phyloP scores from a whole-genome alignment of 2,113 vertebrate genomes.

The Dolichotis patagonum region DNA sequence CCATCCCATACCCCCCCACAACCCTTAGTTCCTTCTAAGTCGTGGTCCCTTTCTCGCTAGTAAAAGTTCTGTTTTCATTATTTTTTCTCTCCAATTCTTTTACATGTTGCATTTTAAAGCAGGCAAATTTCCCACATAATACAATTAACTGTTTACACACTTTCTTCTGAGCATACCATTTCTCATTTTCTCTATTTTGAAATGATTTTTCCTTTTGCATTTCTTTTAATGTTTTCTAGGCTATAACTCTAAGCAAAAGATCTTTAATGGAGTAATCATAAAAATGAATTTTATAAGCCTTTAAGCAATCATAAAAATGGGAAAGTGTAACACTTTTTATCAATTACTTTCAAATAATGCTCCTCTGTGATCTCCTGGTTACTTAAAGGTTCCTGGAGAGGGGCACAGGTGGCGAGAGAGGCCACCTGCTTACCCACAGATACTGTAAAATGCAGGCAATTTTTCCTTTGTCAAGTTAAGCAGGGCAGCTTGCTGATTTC shows the following conservation, averaged over 20 bases:
- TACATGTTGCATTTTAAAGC: background rate
- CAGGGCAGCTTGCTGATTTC: background rate
- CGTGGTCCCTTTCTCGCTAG: background rate
- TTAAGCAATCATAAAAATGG: background rate
- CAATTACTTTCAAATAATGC: background rate
- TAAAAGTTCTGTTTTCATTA: background rate
- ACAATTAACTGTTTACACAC: background rate
- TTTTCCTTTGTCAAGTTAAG: background rate
- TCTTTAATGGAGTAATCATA: background rate
- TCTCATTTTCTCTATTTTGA: conserved; percentile 17
- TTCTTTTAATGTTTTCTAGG: background rate
- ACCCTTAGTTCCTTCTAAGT: too few species aligned
- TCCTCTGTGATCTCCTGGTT: background rate
- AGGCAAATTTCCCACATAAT: background rate
- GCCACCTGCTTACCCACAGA: background rate
- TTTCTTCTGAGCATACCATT: background rate
- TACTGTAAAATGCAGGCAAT: background rate
- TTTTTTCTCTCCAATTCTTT: background rate
- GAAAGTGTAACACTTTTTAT: background rate
- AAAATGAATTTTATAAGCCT: background rate
- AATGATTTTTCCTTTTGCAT: background rate
- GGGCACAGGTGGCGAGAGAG: background rate
- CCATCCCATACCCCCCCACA: background rate
- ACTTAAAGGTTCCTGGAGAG: too few species aligned
- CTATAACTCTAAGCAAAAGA: background rate